A percentile compares a stretch with the other conserved stretches of the same genome.
These are phyloP conservation scores for Anneissia japonica DNA, from an alignment of 35 echinoderm and acorn worm species.

Conservation along the genomic window DNA sequence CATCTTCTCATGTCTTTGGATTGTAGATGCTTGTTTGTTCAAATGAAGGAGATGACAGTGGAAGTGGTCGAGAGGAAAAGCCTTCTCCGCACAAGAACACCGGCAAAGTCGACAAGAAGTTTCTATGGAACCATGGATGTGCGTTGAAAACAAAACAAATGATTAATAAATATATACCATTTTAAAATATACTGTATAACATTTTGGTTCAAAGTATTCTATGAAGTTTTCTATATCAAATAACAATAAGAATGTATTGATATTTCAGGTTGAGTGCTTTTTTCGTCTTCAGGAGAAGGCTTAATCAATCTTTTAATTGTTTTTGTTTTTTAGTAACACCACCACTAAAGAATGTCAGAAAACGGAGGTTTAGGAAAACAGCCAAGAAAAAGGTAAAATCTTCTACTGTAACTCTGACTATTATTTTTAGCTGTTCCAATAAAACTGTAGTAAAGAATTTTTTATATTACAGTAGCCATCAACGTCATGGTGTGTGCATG, in stretches of 20 bases:
- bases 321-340: constrained; percentile 61
- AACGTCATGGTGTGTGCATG: too few relatives aligned
- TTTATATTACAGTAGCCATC: too few relatives aligned
- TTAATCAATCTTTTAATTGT: background rate
- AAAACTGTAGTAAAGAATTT: too few relatives aligned
- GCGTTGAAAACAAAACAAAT: too few relatives aligned
- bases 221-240: background rate
- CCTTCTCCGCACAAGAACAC: constrained; percentile 32
- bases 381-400: constrained; percentile 88
- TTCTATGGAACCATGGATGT: constrained; percentile 89
- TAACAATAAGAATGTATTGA: background rate
- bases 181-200: too few relatives aligned
- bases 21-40: constrained; percentile 86
- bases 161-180: too few relatives aligned
- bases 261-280: background rate
- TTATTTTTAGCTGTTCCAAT: too few relatives aligned
- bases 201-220: too few relatives aligned
- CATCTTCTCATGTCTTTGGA: background rate
- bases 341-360: constrained; percentile 90
- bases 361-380: constrained; percentile 89
- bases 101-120: constrained; percentile 84
- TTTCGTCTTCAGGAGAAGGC: background rate
- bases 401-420: too few relatives aligned
- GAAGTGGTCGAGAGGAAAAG: constrained; percentile 35
- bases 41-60: constrained; percentile 22